Base-by-base conservation (phyloP, 2,113 vertebrate genomes). In the Callocephalon fimbriatum region DNA sequence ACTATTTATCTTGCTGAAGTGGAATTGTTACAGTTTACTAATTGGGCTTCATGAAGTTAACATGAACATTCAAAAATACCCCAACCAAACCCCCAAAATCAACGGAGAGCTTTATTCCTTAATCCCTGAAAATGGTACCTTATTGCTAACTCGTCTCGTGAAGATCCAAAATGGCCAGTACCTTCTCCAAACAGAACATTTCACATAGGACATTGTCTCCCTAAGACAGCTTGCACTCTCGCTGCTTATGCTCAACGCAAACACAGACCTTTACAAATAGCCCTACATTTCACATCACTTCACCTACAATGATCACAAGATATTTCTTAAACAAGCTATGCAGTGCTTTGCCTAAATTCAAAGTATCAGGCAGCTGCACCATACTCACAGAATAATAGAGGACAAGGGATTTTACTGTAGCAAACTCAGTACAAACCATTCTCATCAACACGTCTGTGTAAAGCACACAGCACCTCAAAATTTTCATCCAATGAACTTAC, bases 21-120 rank as follows among this genome's bases (percentile, higher is more conserved):
- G 0, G 4, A 86, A 68, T 65, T 88, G 26, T 40, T 59, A 71
- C 74, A 71, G 32, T 50, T 62, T 63, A 62, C 56, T 88, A 92
- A 90, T n/a, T 59, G 25, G 59, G 23, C 38, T 88, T 80, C 18
- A 11, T 67, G 27, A 96, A 86, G 90, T 66, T 91, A 92, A 77
- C n/a, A 77, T 37, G 9, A 86, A 80, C 21, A 76, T 65, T 48
- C 26, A 68, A 68, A 38, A 48, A 59, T 10, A 58, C 32, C 56
- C 56, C 21, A 74, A 54, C 16, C 7, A 65, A 51, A 45, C n/a
- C 16, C 11, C 13, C 15, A 29, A 61, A 73, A 76, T 22, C 45
- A 61, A 87, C 37, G 15, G 31, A 54, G 18, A 84, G 72, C 13
- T 63, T 54, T 73, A 85, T 73, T 84, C 67, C 35, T 62, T 72